phyloP scores from a whole-genome alignment of 2,888 invertebrate genomes.

The Pyrrhosoma nymphula region DNA sequence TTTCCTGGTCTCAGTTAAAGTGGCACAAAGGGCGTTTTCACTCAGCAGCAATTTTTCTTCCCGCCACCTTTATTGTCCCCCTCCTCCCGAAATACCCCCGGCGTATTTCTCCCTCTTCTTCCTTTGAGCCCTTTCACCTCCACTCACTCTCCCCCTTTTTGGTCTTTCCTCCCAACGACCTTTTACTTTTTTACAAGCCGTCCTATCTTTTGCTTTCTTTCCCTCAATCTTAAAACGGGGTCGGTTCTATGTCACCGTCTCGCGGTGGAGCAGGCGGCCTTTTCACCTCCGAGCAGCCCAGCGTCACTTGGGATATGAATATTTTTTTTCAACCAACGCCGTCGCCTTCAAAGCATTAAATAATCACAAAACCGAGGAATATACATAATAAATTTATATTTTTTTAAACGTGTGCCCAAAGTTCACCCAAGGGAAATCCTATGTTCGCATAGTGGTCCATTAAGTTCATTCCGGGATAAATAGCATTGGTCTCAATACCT shows the following conservation, averaged over 20 bases:
- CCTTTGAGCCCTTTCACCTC: not conserved
- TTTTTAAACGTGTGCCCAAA: not conserved
- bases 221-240: slow-evolving; percentile 1
- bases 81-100: not conserved
- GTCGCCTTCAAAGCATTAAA: not conserved
- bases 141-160: not conserved
- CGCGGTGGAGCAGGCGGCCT: not conserved
- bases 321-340: not conserved
- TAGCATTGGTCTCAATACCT: too few species aligned
- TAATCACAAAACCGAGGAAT: not conserved
- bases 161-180: not conserved
- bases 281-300: not conserved
- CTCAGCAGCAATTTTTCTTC: not conserved
- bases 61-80: not conserved
- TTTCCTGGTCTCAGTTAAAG: not conserved
- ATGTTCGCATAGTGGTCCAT: not conserved
- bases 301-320: not conserved
- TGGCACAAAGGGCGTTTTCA: not conserved
- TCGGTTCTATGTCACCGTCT: not conserved
- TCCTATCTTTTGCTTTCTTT: not conserved
- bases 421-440: not conserved
- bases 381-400: not conserved
- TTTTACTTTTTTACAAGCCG: not conserved
- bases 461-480: not conserved
- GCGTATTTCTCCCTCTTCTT: not conserved